These are phyloP conservation scores for Solenodon paradoxus DNA, from an alignment of 2,113 vertebrate species.

Conservation along the genomic window DNA sequence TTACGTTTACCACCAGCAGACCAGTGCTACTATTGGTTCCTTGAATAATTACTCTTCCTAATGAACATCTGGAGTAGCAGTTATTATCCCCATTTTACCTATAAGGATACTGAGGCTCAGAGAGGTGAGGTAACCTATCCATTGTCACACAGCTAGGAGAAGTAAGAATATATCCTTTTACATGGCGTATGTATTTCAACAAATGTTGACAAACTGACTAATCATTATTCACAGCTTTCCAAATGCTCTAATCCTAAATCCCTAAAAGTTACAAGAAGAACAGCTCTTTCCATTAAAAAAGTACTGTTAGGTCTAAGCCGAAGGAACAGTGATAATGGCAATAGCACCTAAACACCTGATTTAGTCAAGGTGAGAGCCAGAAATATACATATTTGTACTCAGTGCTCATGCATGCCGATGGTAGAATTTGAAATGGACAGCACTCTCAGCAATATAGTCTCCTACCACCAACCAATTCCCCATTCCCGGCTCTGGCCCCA, in stretches of 20 bases:
- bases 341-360: background rate
- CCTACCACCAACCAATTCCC: background rate
- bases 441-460: background rate
- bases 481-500: background rate
- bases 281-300: background rate
- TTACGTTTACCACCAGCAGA: no score
- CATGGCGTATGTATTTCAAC: background rate
- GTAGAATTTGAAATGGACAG: background rate
- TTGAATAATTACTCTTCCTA: slow-evolving; percentile 19
- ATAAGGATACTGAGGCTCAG: background rate
- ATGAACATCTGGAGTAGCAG: background rate
- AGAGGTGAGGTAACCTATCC: background rate
- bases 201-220: background rate
- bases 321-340: background rate
- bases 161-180: background rate
- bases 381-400: background rate
- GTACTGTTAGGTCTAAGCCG: background rate
- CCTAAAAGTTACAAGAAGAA: background rate
- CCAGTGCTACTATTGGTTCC: background rate
- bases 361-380: background rate
- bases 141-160: background rate
- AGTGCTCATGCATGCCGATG: background rate
- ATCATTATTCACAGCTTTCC: background rate
- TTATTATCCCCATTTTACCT: slow-evolving; percentile 2
- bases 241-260: slow-evolving; percentile 21